Evolutionary conservation across 2,888 invertebrate species (phyloP).

Genomic region (Toxonevra muliebris): DNA sequence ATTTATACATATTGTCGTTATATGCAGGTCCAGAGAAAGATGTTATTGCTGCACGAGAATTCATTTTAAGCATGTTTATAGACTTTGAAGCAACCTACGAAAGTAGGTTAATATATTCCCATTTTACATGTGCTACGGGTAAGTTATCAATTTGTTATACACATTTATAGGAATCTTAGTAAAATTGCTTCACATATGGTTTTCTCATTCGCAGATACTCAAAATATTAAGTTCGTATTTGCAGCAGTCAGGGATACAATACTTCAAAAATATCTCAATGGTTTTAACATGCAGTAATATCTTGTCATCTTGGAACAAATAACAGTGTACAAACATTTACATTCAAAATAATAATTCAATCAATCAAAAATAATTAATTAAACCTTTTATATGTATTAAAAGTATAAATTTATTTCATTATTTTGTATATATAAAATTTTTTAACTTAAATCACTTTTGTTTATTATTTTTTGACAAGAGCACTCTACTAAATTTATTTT

Average conservation of each 20-base stretch:
- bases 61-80: constrained; percentile 99
- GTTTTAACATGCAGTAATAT: constrained; percentile 3
- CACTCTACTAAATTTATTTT: too few relatives aligned
- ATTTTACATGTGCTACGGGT: constrained; percentile 99
- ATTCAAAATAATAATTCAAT: too few relatives aligned
- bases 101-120: constrained; percentile 99
- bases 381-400: too few relatives aligned
- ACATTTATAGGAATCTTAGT: constrained; percentile 28
- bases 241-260: constrained; percentile 95
- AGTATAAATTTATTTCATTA: too few relatives aligned
- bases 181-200: not conserved
- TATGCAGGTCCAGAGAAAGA: constrained; percentile 91
- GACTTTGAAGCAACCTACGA: constrained; percentile 97
- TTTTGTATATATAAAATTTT: too few relatives aligned
- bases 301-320: too few relatives aligned
- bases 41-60: constrained; percentile 98
- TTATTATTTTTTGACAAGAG: too few relatives aligned
- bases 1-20: not conserved
- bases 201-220: constrained; percentile 76
- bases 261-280: constrained; percentile 74
- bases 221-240: constrained; percentile 93
- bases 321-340: too few relatives aligned
- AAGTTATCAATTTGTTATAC: constrained; percentile 53
- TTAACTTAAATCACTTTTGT: too few relatives aligned
- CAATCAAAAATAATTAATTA: too few relatives aligned